Conservation (phyloP, 2,888 invertebrate genomes). For the Mesorhabditis belari region DNA sequence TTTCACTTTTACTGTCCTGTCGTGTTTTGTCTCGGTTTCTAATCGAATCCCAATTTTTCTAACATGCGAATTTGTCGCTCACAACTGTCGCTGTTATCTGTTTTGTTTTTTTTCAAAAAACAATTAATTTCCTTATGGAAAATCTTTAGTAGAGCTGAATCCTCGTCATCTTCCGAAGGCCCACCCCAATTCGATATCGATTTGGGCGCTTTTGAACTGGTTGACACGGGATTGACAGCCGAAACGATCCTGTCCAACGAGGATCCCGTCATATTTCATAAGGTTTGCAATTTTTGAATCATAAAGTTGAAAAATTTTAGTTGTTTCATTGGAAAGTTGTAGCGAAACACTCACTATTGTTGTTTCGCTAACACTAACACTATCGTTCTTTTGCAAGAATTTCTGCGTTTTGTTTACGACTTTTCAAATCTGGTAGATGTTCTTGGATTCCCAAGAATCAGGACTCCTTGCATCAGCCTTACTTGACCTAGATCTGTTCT, state of each 20-base stretch:
- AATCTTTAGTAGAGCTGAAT: conserved; percentile 12
- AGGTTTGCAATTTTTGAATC: too few species aligned
- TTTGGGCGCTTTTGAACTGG: conserved; percentile 49
- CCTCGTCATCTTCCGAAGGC: conserved; percentile 31
- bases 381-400: too few species aligned
- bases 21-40: background rate
- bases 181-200: conserved; percentile 42
- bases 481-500: too few species aligned
- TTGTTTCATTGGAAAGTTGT: too few species aligned
- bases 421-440: too few species aligned
- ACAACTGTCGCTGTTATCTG: too few species aligned
- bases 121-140: background rate
- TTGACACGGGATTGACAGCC: conserved; percentile 44
- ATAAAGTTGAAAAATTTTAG: too few species aligned
- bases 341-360: too few species aligned
- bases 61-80: background rate
- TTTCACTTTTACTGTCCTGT: background rate
- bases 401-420: too few species aligned
- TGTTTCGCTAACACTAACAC: too few species aligned
- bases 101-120: background rate
- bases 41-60: background rate
- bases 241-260: conserved; percentile 46
- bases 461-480: too few species aligned
- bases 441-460: too few species aligned
- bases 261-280: conserved; percentile 33